Base-by-base conservation (phyloP, 2,888 invertebrate species). In the Drosophila cognata region DNA sequence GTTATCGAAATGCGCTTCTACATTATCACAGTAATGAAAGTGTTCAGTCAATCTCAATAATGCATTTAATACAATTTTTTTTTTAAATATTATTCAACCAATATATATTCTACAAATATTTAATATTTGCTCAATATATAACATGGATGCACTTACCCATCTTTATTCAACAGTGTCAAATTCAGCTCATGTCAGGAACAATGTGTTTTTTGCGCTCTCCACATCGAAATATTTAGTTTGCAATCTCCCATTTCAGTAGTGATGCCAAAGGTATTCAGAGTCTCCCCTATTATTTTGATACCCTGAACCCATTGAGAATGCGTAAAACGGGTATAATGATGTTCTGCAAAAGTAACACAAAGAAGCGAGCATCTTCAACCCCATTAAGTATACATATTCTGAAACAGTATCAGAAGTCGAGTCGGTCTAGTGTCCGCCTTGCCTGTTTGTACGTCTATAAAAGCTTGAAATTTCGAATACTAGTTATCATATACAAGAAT, bases 201-300 rank as follows among this genome's bases (percentile, higher is more conserved):
- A 63, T 56, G 41, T 13, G 28, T 28, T 35, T 38, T 29, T 38
- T 36, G 18, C 21, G 41, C 28, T 31, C 5, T 13, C 48, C 33
- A 25, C 63, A 41, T 53, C 31, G 43, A 53, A 48, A 63, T 64
- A 48, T 41, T 53, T 18, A 25, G 35, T 11, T 29, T 36, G 52
- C 29, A 53, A 71, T 57, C 31, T 58, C 72, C 53, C 38, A 71
- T 68, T 58, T 60, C 66, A 43, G 18, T 21, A 55, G 28, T 64
- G 36, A 36, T 46, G 46, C 8, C 53, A 33, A 25, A 18, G 36
- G 31, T 36, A 50, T 60, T 60, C 29, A 48, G 53, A 55, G 70
- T 25, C 13, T 16, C 16, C 21, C 25, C 25, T 16, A 8, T 46
- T 25, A 1, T 1, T 7, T 13, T 7, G 2, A 21, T 46, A 7